These are phyloP conservation scores for Agrotis exclamationis DNA, from an alignment of 2,888 invertebrate genomes.

Conservation along the genomic window DNA sequence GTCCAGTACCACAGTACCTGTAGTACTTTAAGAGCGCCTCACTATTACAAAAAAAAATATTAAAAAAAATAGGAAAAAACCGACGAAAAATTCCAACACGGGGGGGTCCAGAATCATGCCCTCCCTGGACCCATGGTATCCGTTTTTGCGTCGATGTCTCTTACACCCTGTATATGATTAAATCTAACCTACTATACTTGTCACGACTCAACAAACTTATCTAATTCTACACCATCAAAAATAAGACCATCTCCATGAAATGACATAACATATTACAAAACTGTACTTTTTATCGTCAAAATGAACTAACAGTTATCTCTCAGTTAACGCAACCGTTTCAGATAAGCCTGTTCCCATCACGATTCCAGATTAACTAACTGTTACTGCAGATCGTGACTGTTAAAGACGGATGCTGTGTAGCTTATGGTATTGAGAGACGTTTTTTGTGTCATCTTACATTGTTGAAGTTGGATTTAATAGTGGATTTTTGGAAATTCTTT, in stretches of 20 bases:
- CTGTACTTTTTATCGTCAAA: constrained; percentile 17
- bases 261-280: constrained; percentile 45
- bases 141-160: too few relatives aligned
- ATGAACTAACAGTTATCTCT: constrained; percentile 28
- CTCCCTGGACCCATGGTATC: too few relatives aligned
- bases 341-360: constrained; percentile 58
- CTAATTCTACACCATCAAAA: constrained; percentile 5
- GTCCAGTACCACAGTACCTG: too few relatives aligned
- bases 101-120: too few relatives aligned
- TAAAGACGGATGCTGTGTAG: constrained; percentile 38
- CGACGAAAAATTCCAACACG: too few relatives aligned
- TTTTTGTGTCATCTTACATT: constrained; percentile 36
- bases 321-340: constrained; percentile 49
- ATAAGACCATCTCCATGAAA: constrained; percentile 10
- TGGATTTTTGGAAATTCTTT: constrained; percentile 4
- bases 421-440: constrained; percentile 11
- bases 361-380: constrained; percentile 50
- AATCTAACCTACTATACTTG: not conserved
- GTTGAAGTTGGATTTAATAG: constrained; percentile 2
- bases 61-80: too few relatives aligned
- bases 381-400: constrained; percentile 47
- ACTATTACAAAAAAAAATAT: too few relatives aligned
- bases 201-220: not conserved
- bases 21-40: too few relatives aligned
- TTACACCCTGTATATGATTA: too few relatives aligned